Conservation (phyloP, 2,888 invertebrate species). For the Fragum fragum region DNA sequence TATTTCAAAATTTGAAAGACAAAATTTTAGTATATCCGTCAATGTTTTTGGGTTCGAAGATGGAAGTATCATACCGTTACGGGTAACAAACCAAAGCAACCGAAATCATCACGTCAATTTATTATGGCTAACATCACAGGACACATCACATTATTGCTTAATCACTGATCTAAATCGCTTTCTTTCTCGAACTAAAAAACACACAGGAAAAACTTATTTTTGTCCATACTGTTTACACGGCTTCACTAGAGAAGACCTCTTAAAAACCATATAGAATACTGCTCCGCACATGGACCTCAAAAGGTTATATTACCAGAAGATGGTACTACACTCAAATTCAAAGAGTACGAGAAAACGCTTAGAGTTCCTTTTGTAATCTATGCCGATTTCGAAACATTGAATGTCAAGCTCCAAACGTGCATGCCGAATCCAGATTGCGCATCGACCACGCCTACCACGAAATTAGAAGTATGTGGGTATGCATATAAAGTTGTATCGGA, state of each 20-base stretch:
- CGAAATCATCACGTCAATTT: constrained; percentile 53
- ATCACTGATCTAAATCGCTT: constrained; percentile 59
- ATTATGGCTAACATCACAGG: constrained; percentile 45
- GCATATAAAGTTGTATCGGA: constrained; percentile 45
- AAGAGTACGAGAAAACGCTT: constrained; percentile 49
- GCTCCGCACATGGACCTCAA: constrained; percentile 44
- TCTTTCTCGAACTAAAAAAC: constrained; percentile 43
- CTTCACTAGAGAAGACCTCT: constrained; percentile 23
- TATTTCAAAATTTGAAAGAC: constrained; percentile 39
- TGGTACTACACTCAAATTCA: constrained; percentile 34
- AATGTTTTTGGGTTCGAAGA: constrained; percentile 64
- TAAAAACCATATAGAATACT: constrained; percentile 40
- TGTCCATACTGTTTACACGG: constrained; percentile 48
- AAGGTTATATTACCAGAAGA: constrained; percentile 33
- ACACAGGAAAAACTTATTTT: constrained; percentile 22
- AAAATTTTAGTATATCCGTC: constrained; percentile 44
- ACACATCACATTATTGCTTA: constrained; percentile 56
- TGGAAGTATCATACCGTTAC: constrained; percentile 46
- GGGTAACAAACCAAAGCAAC: constrained; percentile 34
- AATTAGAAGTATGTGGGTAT: constrained; percentile 48
- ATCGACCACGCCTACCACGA: constrained; percentile 29
- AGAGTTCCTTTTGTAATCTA: constrained; percentile 54
- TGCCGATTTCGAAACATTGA: constrained; percentile 54
- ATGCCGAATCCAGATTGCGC: constrained; percentile 43
- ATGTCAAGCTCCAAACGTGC: constrained; percentile 44